These are phyloP conservation scores for Proisotoma minuta DNA, from an alignment of 2,888 invertebrate species.

Conservation along the genomic window DNA sequence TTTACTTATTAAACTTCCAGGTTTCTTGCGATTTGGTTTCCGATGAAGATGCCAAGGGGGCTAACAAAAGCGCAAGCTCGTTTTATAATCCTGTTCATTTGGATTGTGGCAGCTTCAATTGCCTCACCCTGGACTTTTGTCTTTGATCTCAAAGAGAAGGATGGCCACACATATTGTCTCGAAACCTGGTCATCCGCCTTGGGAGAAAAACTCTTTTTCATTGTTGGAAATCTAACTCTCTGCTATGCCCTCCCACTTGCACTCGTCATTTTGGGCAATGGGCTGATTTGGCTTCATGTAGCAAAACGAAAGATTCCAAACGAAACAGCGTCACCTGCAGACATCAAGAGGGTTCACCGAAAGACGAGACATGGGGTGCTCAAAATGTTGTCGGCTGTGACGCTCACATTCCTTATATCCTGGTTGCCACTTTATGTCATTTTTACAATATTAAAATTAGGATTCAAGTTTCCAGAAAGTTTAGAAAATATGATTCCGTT, in stretches of 20 bases:
- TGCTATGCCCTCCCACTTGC: constrained; percentile 88
- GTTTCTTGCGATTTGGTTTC: constrained; percentile 93
- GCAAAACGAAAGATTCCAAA: constrained; percentile 82
- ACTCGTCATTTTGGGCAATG: constrained; percentile 83
- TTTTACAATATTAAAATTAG: constrained; percentile 73
- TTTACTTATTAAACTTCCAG: constrained; percentile 53
- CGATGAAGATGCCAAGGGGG: constrained; percentile 59
- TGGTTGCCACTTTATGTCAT: constrained; percentile 89
- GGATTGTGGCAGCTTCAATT: constrained; percentile 50
- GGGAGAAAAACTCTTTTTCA: constrained; percentile 76
- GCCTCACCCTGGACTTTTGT: constrained; percentile 52
- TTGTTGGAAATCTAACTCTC: constrained; percentile 79
- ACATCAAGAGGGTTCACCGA: constrained; percentile 64
- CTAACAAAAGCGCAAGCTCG: constrained; percentile 51
- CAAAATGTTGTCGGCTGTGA: constrained; percentile 88
- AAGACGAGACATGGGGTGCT: constrained; percentile 91
- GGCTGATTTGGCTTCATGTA: constrained; percentile 85
- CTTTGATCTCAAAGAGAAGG: constrained; percentile 47
- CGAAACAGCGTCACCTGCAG: constrained; percentile 46
- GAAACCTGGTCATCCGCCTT: constrained; percentile 81
- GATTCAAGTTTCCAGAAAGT: constrained; percentile 65
- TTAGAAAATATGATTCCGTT: constrained; percentile 65
- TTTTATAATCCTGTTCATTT: constrained; percentile 51
- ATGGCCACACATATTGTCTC: constrained; percentile 62
- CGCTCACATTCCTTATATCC: constrained; percentile 82